Evolutionary conservation across 2,797 vertebrate species (phyloP).

Genomic region (Fistularia commersonii): DNA sequence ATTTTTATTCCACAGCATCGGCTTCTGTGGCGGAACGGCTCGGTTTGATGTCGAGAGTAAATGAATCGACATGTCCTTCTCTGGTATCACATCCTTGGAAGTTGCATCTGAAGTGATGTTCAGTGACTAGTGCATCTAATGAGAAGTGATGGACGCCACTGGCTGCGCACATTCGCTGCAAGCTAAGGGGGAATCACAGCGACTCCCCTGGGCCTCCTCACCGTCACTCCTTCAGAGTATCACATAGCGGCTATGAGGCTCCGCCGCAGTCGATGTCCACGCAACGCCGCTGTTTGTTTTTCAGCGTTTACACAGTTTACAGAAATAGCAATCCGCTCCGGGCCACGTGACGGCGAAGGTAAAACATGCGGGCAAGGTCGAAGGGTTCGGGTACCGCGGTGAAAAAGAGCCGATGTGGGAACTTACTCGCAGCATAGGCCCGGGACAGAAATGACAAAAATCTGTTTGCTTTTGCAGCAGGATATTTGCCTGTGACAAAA

Average conservation of each 20-base stretch:
- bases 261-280: too few species aligned
- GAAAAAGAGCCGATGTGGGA: neutral
- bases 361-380: slow-evolving; percentile 17
- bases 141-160: too few species aligned
- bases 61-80: too few species aligned
- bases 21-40: too few species aligned
- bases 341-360: slow-evolving; percentile 1
- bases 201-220: slow-evolving; percentile 1
- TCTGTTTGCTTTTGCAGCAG: neutral
- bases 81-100: too few species aligned
- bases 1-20: too few species aligned
- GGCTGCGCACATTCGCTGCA: neutral
- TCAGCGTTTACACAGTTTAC: slow-evolving; percentile 17
- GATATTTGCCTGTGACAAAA: too few species aligned
- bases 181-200: neutral
- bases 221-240: neutral
- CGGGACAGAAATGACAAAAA: neutral
- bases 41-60: too few species aligned
- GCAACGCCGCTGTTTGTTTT: neutral
- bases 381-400: slow-evolving; percentile 8
- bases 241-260: neutral
- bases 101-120: too few species aligned
- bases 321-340: neutral
- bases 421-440: neutral
- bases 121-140: too few species aligned